phyloP scores from a whole-genome alignment of 2,797 vertebrate genomes.

The Myoxocephalus aenaeus region DNA sequence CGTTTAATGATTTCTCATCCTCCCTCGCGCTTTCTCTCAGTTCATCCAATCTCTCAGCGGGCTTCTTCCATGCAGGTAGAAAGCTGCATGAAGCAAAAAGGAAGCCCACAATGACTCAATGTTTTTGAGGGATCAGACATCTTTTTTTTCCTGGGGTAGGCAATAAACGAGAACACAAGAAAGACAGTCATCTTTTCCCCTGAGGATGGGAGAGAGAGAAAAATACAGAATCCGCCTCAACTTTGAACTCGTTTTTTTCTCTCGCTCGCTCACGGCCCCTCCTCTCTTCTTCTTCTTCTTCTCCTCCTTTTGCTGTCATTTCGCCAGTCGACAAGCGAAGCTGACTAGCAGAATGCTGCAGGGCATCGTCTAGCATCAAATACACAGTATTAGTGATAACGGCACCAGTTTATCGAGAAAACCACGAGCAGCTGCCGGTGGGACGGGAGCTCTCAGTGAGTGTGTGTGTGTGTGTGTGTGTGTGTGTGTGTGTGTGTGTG shows the following conservation, averaged over 20 bases:
- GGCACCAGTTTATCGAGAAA: slow-evolving; percentile 52
- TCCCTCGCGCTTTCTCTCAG: slow-evolving; percentile 41
- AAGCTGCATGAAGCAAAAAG: slow-evolving; percentile 50
- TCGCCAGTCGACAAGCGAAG: slow-evolving; percentile 43
- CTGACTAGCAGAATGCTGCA: slow-evolving; percentile 49
- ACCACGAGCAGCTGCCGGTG: slow-evolving; percentile 27
- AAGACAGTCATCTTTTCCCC: slow-evolving; percentile 30
- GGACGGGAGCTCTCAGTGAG: slow-evolving; percentile 9
- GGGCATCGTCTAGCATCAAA: slow-evolving; percentile 52
- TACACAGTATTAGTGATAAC: slow-evolving; percentile 63
- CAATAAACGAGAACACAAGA: slow-evolving; percentile 51
- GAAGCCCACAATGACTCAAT: slow-evolving; percentile 63
- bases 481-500: slow-evolving; percentile 17
- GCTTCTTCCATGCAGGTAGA: slow-evolving; percentile 54
- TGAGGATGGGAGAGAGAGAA: slow-evolving; percentile 32
- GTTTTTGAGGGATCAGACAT: slow-evolving; percentile 30
- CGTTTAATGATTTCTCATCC: slow-evolving; percentile 64
- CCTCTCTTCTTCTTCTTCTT: not conserved
- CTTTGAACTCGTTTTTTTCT: slow-evolving; percentile 52
- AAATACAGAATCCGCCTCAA: slow-evolving; percentile 50
- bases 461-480: slow-evolving; percentile 15
- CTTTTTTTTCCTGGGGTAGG: slow-evolving; percentile 44
- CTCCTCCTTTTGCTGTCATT: slow-evolving; percentile 30
- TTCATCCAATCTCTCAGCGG: slow-evolving; percentile 69
- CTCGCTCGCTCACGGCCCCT: not conserved